Conservation (phyloP, 2,113 vertebrate species). For the Oenanthe oenanthe region DNA sequence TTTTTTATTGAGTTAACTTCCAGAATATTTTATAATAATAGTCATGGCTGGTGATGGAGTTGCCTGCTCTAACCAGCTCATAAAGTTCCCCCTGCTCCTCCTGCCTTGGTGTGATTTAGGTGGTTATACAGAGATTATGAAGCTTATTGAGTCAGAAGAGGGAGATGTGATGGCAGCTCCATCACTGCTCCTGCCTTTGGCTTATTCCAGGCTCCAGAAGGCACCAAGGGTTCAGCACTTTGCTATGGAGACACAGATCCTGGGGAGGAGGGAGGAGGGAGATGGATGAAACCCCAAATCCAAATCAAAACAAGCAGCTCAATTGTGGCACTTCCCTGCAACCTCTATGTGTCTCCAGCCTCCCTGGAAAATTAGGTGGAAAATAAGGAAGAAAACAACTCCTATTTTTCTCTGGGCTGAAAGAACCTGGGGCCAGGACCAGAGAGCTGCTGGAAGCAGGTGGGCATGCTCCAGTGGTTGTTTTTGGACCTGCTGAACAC, state of each 20-base stretch:
- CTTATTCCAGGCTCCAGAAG: neutral
- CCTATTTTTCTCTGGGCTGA: neutral
- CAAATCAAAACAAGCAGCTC: neutral
- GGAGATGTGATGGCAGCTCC: neutral
- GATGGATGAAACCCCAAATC: neutral
- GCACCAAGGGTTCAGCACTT: neutral
- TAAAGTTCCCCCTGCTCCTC: conserved; percentile 34
- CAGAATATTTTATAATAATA: conserved; percentile 63
- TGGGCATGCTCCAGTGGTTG: neutral
- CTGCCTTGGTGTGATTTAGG: conserved; percentile 3
- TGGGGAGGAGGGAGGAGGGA: neutral
- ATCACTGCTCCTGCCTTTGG: neutral
- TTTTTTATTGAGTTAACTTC: conserved; percentile 62
- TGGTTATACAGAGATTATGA: neutral
- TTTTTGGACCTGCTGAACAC: neutral
- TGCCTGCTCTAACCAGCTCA: conserved; percentile 33
- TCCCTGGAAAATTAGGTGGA: neutral
- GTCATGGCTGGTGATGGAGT: conserved; percentile 28
- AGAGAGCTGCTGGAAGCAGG: accelerated
- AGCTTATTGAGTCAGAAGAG: conserved; percentile 14
- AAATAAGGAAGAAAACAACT: neutral
- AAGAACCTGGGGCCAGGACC: neutral
- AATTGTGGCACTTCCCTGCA: neutral
- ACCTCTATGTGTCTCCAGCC: neutral
- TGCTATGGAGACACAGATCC: neutral